A percentile compares a stretch with the other conserved stretches of the same genome.
phyloP scores from a whole-genome alignment of 2,888 invertebrate genomes.

The Epinotia nisella region DNA sequence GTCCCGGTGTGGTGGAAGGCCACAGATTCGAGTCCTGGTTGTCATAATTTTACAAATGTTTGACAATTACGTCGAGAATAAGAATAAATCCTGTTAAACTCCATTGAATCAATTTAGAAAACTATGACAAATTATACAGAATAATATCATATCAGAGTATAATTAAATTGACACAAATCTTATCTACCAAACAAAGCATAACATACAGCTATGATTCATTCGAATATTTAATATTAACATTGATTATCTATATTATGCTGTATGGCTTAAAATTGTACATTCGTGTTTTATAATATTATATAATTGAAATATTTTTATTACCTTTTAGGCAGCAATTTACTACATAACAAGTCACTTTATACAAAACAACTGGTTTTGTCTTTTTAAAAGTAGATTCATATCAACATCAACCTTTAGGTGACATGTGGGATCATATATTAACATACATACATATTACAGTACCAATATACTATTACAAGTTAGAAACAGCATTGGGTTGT shows the following conservation, averaged over 20 bases:
- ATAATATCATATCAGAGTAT: conserved; percentile 35
- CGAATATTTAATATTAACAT: conserved; percentile 7
- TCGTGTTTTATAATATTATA: background rate
- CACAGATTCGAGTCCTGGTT: background rate
- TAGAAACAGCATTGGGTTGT: background rate
- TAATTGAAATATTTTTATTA: background rate
- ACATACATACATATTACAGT: too few species aligned
- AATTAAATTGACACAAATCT: conserved; percentile 35
- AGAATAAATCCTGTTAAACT: background rate
- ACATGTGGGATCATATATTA: background rate
- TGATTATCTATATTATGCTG: conserved; percentile 30
- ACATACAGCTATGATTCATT: conserved; percentile 31
- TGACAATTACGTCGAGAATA: background rate
- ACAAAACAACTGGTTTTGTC: background rate
- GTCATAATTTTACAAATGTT: background rate
- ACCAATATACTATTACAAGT: background rate
- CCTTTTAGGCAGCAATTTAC: conserved; percentile 13
- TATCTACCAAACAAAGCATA: conserved; percentile 31
- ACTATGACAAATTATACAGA: conserved; percentile 9
- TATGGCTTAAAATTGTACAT: conserved; percentile 28
- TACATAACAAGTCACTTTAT: conserved; percentile 12
- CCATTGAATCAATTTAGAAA: background rate
- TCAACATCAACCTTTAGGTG: background rate
- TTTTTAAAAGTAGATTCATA: background rate
- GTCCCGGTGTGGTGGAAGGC: background rate